phyloP scores from a whole-genome alignment of 1,140 invertebrate species.

The Pseudomyrmex cubaensis region DNA sequence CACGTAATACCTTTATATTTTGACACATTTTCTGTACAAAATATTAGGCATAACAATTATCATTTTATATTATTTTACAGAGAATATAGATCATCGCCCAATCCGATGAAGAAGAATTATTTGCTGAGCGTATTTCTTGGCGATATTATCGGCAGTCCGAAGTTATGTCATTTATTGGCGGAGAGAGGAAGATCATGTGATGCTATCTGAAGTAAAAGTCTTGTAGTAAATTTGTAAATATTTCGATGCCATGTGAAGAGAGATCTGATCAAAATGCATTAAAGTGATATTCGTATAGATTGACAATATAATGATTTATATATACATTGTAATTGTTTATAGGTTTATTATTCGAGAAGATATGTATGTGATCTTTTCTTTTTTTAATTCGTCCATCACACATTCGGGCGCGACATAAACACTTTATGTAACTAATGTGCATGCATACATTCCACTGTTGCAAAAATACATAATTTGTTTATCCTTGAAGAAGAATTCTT shows the following conservation, averaged over 20 bases:
- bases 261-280: not conserved
- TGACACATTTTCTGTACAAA: not conserved
- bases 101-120: conserved; percentile 91
- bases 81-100: conserved; percentile 90
- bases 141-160: conserved; percentile 91
- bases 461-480: conserved; percentile 33
- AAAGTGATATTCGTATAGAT: no score
- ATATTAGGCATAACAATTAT: not conserved
- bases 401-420: no score
- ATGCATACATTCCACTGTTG: not conserved
- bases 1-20: no score
- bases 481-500: conserved; percentile 32
- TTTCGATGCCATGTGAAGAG: conserved; percentile 32
- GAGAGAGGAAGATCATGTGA: conserved; percentile 88
- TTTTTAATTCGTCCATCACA: no score
- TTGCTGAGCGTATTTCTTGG: conserved; percentile 93
- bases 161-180: conserved; percentile 91
- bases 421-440: no score
- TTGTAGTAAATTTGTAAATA: conserved; percentile 55
- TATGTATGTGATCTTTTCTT: not conserved
- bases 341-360: no score
- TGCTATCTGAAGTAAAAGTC: conserved; percentile 69
- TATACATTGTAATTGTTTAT: no score
- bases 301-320: no score
- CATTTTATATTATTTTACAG: conserved; percentile 85